Percentiles rank a stretch among this genome's conserved stretches.
These are phyloP conservation scores for Mastigias papua DNA, from an alignment of 30 jellyfish, hydroid and myxozoan species.

Conservation along the genomic window DNA sequence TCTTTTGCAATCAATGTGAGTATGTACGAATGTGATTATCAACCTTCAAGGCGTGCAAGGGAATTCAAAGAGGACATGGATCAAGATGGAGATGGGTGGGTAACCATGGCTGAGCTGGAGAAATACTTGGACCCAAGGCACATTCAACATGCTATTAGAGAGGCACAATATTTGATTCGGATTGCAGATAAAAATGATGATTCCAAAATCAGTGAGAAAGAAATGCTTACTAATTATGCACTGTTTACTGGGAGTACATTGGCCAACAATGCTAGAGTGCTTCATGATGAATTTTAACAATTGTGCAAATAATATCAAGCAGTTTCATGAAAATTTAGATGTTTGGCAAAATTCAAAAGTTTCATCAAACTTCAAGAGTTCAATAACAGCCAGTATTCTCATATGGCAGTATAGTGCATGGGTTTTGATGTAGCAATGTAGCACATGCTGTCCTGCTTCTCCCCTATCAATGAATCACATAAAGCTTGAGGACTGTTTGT, in stretches of 20 bases:
- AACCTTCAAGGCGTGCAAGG: conserved; percentile 57
- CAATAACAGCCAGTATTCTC: too few relatives aligned
- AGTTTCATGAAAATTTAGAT: too few relatives aligned
- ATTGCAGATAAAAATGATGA: conserved; percentile 84
- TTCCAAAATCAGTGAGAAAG: conserved; percentile 79
- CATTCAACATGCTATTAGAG: conserved; percentile 87
- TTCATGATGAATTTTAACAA: conserved; percentile 89
- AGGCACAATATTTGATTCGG: conserved; percentile 79
- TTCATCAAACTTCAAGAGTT: too few relatives aligned
- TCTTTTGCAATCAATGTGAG: too few relatives aligned
- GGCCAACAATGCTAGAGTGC: conserved; percentile 75
- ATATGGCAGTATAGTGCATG: too few relatives aligned
- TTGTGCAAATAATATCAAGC: too few relatives aligned
- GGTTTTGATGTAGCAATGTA: too few relatives aligned
- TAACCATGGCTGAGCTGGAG: conserved; percentile 76
- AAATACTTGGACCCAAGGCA: conserved; percentile 90
- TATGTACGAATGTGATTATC: background rate
- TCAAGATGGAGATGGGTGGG: conserved; percentile 86
- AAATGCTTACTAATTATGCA: conserved; percentile 81
- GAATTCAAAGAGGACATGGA: conserved; percentile 95
- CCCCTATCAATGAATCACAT: too few relatives aligned
- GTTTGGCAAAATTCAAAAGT: too few relatives aligned
- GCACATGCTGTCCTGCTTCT: too few relatives aligned
- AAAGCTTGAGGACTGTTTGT: too few relatives aligned
- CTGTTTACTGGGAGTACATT: conserved; percentile 93